A percentile compares a stretch with the other conserved stretches of the same genome.
Conservation (phyloP, 2,797 vertebrate species). For the Cuculus canorus region DNA sequence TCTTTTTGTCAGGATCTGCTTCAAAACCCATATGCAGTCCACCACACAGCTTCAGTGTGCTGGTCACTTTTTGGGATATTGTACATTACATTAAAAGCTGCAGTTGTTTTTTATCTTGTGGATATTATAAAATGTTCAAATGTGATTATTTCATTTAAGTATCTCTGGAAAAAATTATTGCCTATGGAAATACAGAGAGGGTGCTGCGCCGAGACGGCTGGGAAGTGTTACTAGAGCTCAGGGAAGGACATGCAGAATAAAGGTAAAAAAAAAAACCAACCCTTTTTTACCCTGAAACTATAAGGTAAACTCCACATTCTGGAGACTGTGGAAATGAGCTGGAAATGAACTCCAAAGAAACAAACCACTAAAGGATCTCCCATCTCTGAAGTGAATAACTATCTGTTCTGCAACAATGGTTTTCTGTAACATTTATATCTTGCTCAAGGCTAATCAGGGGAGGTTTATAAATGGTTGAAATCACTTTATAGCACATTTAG, state of each 20-base stretch:
- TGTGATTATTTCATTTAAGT: background rate
- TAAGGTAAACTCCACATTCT: background rate
- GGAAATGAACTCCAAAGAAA: background rate
- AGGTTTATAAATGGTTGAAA: constrained; percentile 70
- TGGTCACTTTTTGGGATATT: background rate
- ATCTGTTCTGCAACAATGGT: constrained; percentile 20
- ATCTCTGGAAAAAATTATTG: background rate
- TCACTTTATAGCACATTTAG: constrained; percentile 69
- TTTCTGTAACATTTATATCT: constrained; percentile 60
- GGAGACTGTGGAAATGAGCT: background rate
- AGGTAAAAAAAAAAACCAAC: background rate
- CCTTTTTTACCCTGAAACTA: background rate
- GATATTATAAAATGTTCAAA: background rate
- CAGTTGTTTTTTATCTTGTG: background rate
- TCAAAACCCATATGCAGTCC: background rate
- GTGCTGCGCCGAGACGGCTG: background rate
- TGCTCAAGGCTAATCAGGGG: constrained; percentile 64
- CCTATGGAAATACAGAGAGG: background rate
- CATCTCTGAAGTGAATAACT: constrained; percentile 26
- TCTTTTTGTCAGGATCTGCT: background rate
- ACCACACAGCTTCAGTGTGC: rapidly evolving
- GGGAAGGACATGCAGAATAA: background rate
- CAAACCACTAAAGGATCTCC: background rate
- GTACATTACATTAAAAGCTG: background rate
- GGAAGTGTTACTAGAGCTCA: background rate